Conservation (phyloP, 1,140 invertebrate species). For the Cyrtorhinus lividipennis region DNA sequence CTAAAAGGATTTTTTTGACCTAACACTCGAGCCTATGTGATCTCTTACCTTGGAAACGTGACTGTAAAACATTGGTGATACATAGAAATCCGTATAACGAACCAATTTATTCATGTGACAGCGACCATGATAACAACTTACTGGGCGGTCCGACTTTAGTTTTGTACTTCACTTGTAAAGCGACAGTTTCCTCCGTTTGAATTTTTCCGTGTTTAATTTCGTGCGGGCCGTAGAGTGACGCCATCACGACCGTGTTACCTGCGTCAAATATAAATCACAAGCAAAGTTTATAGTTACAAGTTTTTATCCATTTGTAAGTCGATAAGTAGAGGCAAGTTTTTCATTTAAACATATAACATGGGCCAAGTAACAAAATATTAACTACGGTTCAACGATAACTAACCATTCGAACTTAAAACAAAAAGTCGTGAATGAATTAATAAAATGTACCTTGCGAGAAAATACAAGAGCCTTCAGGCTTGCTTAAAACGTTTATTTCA, state of each 20-base stretch:
- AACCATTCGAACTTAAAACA: too few species aligned
- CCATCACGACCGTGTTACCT: conserved; percentile 63
- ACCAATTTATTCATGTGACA: too few species aligned
- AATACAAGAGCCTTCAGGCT: conserved; percentile 59
- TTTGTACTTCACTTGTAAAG: conserved; percentile 59
- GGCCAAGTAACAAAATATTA: too few species aligned
- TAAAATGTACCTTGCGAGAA: conserved; percentile 44
- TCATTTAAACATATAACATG: too few species aligned
- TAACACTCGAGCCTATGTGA: too few species aligned
- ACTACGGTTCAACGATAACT: background rate
- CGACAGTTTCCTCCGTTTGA: conserved; percentile 53
- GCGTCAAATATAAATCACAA: too few species aligned
- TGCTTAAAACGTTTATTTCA: conserved; percentile 49
- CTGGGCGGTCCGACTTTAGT: conserved; percentile 60
- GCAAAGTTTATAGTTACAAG: conserved; percentile 22
- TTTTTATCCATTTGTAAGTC: too few species aligned
- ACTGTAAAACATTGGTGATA: too few species aligned
- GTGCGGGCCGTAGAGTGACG: conserved; percentile 67
- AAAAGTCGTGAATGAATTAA: background rate
- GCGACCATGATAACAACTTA: conserved; percentile 33
- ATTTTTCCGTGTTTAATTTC: conserved; percentile 65
- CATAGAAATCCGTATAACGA: too few species aligned
- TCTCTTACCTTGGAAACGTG: too few species aligned
- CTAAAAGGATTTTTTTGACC: too few species aligned
- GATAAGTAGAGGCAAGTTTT: too few species aligned